Evolutionary conservation across 2,113 vertebrate genomes (phyloP).

Genomic region (Pituophis catenifer): DNA sequence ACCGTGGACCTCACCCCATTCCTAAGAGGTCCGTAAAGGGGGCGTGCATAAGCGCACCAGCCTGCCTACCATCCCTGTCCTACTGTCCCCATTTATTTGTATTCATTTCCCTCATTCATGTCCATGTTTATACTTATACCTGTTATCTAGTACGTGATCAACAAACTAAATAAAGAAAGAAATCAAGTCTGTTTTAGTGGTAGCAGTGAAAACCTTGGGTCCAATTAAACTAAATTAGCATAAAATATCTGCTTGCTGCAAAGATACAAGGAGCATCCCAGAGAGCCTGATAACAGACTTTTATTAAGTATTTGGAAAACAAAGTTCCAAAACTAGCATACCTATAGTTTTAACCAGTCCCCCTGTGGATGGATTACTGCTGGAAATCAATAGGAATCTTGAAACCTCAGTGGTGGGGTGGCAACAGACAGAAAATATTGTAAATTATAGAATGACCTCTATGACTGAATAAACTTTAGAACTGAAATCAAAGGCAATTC

Average conservation of each 20-base stretch:
- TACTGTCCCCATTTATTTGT: no score
- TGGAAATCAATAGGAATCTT: neutral
- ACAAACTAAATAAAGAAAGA: no score
- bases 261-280: neutral
- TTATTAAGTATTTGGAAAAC: neutral
- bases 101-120: no score
- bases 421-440: neutral
- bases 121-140: no score
- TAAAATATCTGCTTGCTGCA: neutral
- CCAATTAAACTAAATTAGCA: neutral
- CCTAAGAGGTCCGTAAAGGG: no score
- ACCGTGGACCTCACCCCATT: no score
- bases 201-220: neutral
- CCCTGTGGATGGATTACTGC: neutral
- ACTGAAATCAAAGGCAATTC: neutral
- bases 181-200: neutral
- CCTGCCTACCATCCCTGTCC: no score
- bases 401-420: neutral
- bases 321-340: neutral
- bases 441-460: neutral
- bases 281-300: neutral
- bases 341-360: neutral
- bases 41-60: no score
- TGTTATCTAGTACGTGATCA: no score
- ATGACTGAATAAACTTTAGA: neutral